Percentiles rank a stretch among this genome's conserved stretches.
phyloP scores from a whole-genome alignment of 2,113 vertebrate genomes.

The Atherinomorus stipes region DNA sequence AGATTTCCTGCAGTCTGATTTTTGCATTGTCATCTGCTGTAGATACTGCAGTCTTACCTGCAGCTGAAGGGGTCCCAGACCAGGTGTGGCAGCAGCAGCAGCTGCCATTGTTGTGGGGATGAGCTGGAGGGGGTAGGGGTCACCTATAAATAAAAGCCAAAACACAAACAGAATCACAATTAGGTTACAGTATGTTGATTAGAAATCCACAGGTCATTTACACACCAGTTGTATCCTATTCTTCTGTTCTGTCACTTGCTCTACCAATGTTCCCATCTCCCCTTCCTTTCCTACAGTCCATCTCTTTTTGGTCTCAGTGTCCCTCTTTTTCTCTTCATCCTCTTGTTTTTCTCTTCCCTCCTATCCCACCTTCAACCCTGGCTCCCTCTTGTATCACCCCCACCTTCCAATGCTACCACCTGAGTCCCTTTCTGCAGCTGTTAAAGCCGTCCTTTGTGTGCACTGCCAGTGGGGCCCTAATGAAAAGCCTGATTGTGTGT shows the following conservation, averaged over 20 bases:
- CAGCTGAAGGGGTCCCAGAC: conserved; percentile 95
- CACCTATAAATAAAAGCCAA: conserved; percentile 86
- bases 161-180: too few species aligned
- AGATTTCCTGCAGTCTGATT: too few species aligned
- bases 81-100: conserved; percentile 93
- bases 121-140: conserved; percentile 98
- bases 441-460: conserved; percentile 91
- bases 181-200: too few species aligned
- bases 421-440: conserved; percentile 88
- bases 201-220: too few species aligned
- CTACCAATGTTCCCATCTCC: too few species aligned
- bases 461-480: conserved; percentile 86
- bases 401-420: conserved; percentile 71
- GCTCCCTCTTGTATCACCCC: background rate
- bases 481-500: conserved; percentile 96
- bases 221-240: too few species aligned
- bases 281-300: too few species aligned
- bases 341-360: conserved; percentile 19
- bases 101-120: conserved; percentile 99
- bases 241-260: too few species aligned
- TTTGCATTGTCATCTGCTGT: too few species aligned
- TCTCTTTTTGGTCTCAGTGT: background rate
- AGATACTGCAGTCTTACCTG: conserved; percentile 86
- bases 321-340: conserved; percentile 1
- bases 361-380: conserved; percentile 23